These are phyloP conservation scores for Mobula hypostoma DNA, from an alignment of 2,113 vertebrate species.

Conservation along the genomic window DNA sequence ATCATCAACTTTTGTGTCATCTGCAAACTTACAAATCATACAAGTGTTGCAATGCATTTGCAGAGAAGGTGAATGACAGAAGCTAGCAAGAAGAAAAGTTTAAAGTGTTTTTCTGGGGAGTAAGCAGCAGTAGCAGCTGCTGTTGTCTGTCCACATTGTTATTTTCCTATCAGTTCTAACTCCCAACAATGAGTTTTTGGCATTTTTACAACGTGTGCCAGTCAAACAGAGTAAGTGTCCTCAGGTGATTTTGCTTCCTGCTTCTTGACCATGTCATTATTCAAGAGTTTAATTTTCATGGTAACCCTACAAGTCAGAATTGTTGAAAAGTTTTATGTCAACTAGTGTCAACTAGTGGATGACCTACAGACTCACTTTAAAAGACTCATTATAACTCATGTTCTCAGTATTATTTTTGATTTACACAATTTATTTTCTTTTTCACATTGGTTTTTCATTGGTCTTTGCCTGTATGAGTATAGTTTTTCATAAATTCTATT, in stretches of 20 bases:
- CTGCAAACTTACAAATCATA: no score
- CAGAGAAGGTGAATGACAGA: neutral
- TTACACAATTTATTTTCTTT: no score
- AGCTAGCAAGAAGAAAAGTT: neutral
- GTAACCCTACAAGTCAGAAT: neutral
- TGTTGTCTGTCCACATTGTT: neutral
- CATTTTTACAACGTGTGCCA: neutral
- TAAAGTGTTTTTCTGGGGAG: neutral
- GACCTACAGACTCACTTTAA: no score
- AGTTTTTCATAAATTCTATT: no score
- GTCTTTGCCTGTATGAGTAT: no score
- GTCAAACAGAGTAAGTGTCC: neutral
- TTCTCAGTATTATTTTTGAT: no score
- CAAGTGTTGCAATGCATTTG: neutral
- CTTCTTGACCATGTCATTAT: neutral
- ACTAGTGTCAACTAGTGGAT: neutral
- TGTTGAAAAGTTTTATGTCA: neutral
- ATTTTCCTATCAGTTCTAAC: neutral
- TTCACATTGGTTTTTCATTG: no score
- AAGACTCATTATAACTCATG: no score
- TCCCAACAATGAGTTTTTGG: neutral
- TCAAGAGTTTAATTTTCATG: slow-evolving; percentile 1
- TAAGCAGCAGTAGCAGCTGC: neutral
- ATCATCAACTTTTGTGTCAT: no score
- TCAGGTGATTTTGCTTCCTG: neutral